Evolutionary conservation across 2,888 invertebrate species (phyloP).

Genomic region (Rotaria magnacalcarata): DNA sequence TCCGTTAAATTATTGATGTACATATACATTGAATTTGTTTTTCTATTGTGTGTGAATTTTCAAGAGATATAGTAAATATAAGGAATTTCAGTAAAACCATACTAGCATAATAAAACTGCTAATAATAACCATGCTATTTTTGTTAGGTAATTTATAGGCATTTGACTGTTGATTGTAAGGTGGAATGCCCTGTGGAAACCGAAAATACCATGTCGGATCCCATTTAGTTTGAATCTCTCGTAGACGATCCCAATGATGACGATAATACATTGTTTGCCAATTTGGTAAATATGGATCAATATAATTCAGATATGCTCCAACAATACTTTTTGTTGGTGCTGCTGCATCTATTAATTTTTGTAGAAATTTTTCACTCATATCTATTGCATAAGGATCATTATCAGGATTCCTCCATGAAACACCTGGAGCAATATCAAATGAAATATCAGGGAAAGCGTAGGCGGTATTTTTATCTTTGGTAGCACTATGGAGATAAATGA

Average conservation of each 20-base stretch:
- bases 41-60: too few relatives aligned
- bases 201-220: slow-evolving; percentile 12
- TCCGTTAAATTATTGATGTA: too few relatives aligned
- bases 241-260: background rate
- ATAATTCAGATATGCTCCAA: slow-evolving; percentile 16
- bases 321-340: background rate
- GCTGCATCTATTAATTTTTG: background rate
- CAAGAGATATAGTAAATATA: too few relatives aligned
- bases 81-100: too few relatives aligned
- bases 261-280: slow-evolving; percentile 9
- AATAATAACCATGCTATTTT: background rate
- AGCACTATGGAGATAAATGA: background rate
- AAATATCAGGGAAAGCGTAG: slow-evolving; percentile 20
- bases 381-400: background rate
- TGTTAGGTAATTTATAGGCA: background rate
- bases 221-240: background rate
- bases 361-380: background rate
- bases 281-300: slow-evolving; percentile 21
- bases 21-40: too few relatives aligned
- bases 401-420: background rate
- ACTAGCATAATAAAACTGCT: background rate
- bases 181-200: slow-evolving; percentile 16
- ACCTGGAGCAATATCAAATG: slow-evolving; percentile 22
- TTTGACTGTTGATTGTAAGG: background rate
- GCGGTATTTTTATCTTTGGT: slow-evolving; percentile 21